These are phyloP conservation scores for Petrocephalus microphthalmus DNA, from an alignment of 2,113 vertebrate genomes.

Conservation along the genomic window DNA sequence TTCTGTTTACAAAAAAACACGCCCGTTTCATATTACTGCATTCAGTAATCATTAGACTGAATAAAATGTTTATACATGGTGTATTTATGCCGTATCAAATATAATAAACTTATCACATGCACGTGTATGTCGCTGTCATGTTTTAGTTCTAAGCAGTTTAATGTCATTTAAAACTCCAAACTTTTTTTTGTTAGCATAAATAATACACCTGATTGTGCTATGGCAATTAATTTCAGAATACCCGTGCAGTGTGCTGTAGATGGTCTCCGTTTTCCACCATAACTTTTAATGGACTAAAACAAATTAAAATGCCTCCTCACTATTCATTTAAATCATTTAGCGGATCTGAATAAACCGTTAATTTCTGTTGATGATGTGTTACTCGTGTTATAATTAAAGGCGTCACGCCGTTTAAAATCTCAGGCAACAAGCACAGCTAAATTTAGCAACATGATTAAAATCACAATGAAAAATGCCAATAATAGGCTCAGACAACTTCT, in stretches of 20 bases:
- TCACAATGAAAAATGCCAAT: not conserved
- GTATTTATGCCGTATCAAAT: not conserved
- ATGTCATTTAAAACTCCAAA: not conserved
- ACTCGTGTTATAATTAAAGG: not conserved
- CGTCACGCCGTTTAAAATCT: not conserved
- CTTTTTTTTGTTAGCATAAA: not conserved
- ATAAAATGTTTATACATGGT: not conserved
- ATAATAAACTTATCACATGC: not conserved
- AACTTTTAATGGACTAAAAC: not conserved
- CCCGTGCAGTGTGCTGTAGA: not conserved
- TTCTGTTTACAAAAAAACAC: not conserved
- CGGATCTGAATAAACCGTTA: not conserved
- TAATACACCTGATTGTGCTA: not conserved
- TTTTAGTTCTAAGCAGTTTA: not conserved
- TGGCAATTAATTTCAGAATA: not conserved
- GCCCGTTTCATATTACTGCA: not conserved
- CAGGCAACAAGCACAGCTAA: not conserved
- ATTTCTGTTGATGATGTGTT: not conserved
- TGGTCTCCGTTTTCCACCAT: not conserved
- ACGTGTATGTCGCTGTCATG: not conserved
- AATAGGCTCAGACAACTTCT: not conserved
- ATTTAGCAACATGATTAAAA: not conserved
- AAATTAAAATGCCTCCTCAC: not conserved
- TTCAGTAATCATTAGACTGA: not conserved
- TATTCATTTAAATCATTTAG: not conserved